Base-by-base conservation (phyloP, 2,797 vertebrate genomes). In the Acanthornis magna region DNA sequence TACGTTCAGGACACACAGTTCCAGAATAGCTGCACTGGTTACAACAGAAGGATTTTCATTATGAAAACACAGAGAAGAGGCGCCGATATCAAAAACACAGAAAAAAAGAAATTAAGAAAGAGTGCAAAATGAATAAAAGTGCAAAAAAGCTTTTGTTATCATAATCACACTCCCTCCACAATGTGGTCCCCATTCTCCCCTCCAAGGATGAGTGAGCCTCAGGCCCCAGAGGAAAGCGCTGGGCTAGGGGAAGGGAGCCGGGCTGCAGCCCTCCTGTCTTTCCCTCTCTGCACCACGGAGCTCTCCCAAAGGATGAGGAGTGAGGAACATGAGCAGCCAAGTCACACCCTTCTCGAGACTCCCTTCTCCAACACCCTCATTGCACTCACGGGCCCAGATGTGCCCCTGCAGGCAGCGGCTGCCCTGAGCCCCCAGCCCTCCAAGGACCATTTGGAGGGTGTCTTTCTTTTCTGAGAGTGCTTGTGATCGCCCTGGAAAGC, bases 121-220 rank as follows among this genome's bases (percentile, higher is more conserved):
- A 98, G 97, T 97, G 96, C 94, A 93, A 97, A 96, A 96, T 91
- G 95, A 97, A 97, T 95, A 80, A 97, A 98, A 97, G 97, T 97
- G 97, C 97, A 98, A 97, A 97, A 91, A 95, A 94, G 93, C 91
- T 97, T 88, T 91, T 82, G 77, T 94, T 88, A 73, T 76, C 75
- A 79, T 89, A 90, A 93, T 67, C 84, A 73, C 36, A 2, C 73
- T 91, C 77, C 76, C 85, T 90, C 74, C 72, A 88, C 72, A 60
- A 77, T 45, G 77, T 13, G 23, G 62, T 54, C 45, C 36, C 43
- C 34, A 43, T 54, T 43, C 36, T 20, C 45, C 65, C 63, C 75
- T 42, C 55, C 67, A 7, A 42, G 67, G 27, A 55, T 2, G 0
- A 40, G 54, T 0, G 0, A 83, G 83, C 63, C 61, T 38, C 83